Conservation (phyloP, 2,888 invertebrate species). For the Seira ritae region DNA sequence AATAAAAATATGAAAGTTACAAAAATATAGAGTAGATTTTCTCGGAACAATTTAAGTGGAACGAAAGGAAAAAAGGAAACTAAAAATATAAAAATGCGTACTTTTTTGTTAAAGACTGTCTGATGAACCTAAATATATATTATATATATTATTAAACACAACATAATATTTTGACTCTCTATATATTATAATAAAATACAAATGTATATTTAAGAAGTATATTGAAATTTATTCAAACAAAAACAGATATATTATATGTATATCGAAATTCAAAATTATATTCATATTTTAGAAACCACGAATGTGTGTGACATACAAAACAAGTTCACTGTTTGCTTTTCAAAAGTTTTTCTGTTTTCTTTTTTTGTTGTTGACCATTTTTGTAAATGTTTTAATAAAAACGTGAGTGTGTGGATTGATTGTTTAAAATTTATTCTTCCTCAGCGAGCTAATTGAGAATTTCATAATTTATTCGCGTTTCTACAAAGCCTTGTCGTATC, state of each 20-base stretch:
- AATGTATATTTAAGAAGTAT: conserved; percentile 37
- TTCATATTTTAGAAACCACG: conserved; percentile 39
- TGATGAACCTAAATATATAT: conserved; percentile 45
- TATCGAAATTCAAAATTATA: conserved; percentile 51
- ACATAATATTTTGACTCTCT: conserved; percentile 55
- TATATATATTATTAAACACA: conserved; percentile 25
- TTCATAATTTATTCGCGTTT: too few species aligned
- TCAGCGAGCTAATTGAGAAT: too few species aligned
- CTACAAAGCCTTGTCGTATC: too few species aligned
- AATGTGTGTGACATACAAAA: neutral
- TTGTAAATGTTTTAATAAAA: neutral
- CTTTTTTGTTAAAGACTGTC: conserved; percentile 56
- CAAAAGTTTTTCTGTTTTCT: conserved; percentile 12
- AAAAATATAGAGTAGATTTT: neutral
- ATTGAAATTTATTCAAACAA: conserved; percentile 12
- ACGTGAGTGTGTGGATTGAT: neutral
- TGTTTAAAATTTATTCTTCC: too few species aligned
- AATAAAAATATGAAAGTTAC: neutral
- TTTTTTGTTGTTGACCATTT: conserved; percentile 20
- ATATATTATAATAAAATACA: conserved; percentile 23
- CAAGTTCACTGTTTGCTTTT: neutral
- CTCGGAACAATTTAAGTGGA: neutral
- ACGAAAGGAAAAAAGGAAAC: conserved; percentile 15
- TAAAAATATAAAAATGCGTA: conserved; percentile 30
- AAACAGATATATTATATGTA: conserved; percentile 27